phyloP scores from a whole-genome alignment of 1,140 invertebrate species.

The Rhyacophila brunnea region DNA sequence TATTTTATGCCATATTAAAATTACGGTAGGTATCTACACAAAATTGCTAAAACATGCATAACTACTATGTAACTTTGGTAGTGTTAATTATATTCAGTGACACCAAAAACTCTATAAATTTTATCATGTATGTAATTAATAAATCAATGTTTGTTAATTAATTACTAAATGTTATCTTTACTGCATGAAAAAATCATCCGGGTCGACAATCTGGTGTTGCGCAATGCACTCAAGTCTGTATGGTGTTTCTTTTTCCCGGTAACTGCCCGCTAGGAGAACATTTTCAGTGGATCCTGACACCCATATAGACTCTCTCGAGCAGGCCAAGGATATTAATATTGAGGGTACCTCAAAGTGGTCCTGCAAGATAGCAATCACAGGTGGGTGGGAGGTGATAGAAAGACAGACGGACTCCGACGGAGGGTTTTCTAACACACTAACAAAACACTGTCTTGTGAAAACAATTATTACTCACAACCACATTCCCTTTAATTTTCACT shows the following conservation, averaged over 20 bases:
- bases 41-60: too few species aligned
- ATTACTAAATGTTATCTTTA: too few species aligned
- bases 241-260: conserved; percentile 25
- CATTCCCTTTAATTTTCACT: too few species aligned
- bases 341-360: conserved; percentile 99
- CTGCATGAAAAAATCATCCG: too few species aligned
- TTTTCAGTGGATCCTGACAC: conserved; percentile 98
- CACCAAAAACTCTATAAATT: too few species aligned
- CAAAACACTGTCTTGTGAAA: conserved; percentile 5
- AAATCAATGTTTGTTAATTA: too few species aligned
- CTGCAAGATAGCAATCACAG: conserved; percentile 99
- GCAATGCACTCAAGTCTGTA: conserved; percentile 25
- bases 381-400: conserved; percentile 59
- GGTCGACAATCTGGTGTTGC: background rate
- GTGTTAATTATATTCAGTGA: too few species aligned
- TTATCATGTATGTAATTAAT: too few species aligned
- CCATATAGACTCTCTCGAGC: conserved; percentile 97
- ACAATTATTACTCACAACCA: background rate
- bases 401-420: too few species aligned
- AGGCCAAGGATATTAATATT: conserved; percentile 95
- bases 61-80: too few species aligned
- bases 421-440: conserved; percentile 1
- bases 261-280: conserved; percentile 70
- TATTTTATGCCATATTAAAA: too few species aligned
- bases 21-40: too few species aligned